Evolutionary conservation across 2,797 vertebrate species (phyloP), one percentile per base, ranked within the genome.

Genomic region (Manis javanica): DNA sequence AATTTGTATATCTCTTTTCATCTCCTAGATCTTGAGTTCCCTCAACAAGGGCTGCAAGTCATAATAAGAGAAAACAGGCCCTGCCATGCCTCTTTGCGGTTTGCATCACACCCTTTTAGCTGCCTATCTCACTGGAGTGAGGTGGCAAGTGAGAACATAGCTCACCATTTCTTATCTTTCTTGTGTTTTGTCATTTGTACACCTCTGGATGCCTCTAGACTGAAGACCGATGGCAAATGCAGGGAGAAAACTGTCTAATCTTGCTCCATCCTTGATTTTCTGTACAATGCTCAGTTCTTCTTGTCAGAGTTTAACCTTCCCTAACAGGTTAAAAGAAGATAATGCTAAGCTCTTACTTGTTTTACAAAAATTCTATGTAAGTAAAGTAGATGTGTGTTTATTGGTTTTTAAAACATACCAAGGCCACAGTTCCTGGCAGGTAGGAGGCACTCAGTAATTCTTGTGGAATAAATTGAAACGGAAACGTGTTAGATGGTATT

Each of bases 271-370:
- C 55, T n/a, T 1, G 1, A 14, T 24, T 55, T 85, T 46, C 46
- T 11, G 11, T 14, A 69, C 57, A 74, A 64, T 0, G 9, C 19
- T 63, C 16, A 4, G 3, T 55, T 72, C 37, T 42, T 78, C n/a
- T 10, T 9, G 26, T 84, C 26, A 74, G 51, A 87, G 46, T 14
- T 72, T 26, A 82, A 42, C 16, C 16, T 92, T 78, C 39, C 51
- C n/a, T 37, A 72, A 92, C 34, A 85, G 68, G 29, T 71, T 64
- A 57, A 77, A 86, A 64, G 51, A 81, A 66, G 61, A 81, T 8
- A 31, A 88, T 21, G 29, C 24, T 66, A 26, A 31, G 39, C 19
- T 57, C 34, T 46, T 57, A n/a, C 4, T 61, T 64, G 19, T 71
- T 78, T 84, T 46, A 79, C 15, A 37, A 91, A 95, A 37, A 75